Base-by-base conservation (phyloP, 1,140 invertebrate genomes). In the Trinorchestia longiramus region DNA sequence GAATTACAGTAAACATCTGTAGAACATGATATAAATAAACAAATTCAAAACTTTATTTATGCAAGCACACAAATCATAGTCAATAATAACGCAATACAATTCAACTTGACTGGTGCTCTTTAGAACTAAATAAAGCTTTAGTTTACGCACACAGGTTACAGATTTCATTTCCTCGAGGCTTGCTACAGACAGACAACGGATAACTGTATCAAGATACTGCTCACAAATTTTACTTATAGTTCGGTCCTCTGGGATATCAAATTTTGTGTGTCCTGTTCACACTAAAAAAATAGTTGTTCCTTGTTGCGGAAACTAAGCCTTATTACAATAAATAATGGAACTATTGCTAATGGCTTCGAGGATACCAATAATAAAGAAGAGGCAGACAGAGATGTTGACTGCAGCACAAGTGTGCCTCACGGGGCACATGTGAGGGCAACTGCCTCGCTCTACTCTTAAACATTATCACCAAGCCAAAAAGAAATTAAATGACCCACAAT, bases 281-380 rank as follows among this genome's bases (percentile, higher is more conserved):
- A 19, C 41, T 42, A 90, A 90, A 90, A 17, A 3, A 19, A 42
- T 42, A 90, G 88, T 42, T 42, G 43, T 90, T 41, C 88, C 88
- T 42, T 90, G n/a, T 43, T 90, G 88, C 88, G 88, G 88, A 90
- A 90, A 90, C 88, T 90, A 90, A 90, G 88, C 88, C 43, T 90
- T 90, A 90, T 90, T 90, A 77, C 11, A 36, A 77, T 77, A 77
- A 77, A 77, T 77, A 77, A 77, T 36, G 1, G 62, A 77, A 77
- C 62, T 77, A 77, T 36, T 36, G 1, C 11, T 77, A 77, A 19
- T 36, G 8, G 62, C 28, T 77, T 19, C 15, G 28, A 19, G 28
- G 36, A 77, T 28, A 1, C 62, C 28, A 77, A 36, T 23, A 23
- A 77, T 77, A 23, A 19, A 53, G 6, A 53, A 53, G 19, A 53